These are phyloP conservation scores for Peromyscus nudipes DNA, from an alignment of 2,797 vertebrate genomes.

Conservation along the genomic window DNA sequence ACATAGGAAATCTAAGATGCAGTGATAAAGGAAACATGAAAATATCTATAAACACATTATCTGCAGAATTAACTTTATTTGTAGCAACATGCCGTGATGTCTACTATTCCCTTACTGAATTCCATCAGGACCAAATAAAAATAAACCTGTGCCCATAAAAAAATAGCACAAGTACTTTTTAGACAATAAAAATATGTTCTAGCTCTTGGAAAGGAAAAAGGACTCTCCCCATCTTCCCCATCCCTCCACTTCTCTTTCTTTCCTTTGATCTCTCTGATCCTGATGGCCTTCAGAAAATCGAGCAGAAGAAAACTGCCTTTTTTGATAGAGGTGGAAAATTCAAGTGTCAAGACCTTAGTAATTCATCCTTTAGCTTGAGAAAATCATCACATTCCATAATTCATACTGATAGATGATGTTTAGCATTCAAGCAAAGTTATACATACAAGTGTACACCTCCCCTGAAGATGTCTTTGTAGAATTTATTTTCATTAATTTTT, in stretches of 20 bases:
- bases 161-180: neutral
- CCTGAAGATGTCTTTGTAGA: neutral
- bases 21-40: neutral
- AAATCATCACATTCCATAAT: neutral
- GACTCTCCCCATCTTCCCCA: neutral
- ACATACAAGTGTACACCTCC: neutral
- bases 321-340: neutral
- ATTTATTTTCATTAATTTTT: neutral
- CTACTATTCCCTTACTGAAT: constrained; percentile 32
- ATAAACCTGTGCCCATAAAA: neutral
- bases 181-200: neutral
- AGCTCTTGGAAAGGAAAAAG: neutral
- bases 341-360: neutral
- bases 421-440: constrained; percentile 9
- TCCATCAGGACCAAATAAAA: constrained; percentile 19
- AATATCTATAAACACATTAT: neutral
- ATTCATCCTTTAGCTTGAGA: neutral
- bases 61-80: constrained; percentile 36
- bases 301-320: neutral
- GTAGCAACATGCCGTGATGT: neutral
- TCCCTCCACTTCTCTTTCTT: neutral
- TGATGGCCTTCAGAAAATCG: neutral
- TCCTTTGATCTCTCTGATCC: neutral
- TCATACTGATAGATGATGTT: neutral
- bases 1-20: constrained; percentile 7